Conservation (phyloP, 2,797 vertebrate species). For the Alauda arvensis region DNA sequence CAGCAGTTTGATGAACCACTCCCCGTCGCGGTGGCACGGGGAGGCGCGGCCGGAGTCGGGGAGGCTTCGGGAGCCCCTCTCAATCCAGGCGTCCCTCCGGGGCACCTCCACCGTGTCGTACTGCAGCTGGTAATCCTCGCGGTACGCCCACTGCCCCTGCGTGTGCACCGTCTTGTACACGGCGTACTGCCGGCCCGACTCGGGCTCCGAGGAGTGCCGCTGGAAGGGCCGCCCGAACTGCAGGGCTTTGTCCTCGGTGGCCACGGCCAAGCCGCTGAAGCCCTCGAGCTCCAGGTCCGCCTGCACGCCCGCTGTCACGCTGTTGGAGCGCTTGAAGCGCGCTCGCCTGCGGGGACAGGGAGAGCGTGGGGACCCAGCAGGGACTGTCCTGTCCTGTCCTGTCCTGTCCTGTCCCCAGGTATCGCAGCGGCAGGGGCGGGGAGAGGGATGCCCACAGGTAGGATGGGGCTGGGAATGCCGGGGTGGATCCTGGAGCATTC, state of each 20-base stretch:
- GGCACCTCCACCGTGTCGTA: conserved; percentile 79
- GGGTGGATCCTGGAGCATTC: not conserved
- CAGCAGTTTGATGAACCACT: conserved; percentile 95
- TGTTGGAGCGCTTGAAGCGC: conserved; percentile 97
- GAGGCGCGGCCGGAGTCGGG: conserved; percentile 93
- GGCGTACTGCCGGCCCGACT: conserved; percentile 87
- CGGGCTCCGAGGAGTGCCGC: conserved; percentile 93
- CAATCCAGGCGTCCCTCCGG: conserved; percentile 76
- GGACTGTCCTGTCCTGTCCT: not conserved
- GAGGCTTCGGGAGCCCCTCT: conserved; percentile 92
- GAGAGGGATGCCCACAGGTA: not conserved
- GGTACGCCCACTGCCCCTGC: conserved; percentile 96
- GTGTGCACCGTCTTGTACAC: conserved; percentile 98
- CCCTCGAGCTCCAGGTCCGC: conserved; percentile 95
- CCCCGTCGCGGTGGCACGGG: conserved; percentile 91
- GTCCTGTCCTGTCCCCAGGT: too few relatives aligned
- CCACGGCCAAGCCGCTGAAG: conserved; percentile 79
- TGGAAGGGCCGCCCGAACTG: conserved; percentile 97
- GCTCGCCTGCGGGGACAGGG: conserved; percentile 76
- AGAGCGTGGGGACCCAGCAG: not conserved
- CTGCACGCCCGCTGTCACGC: conserved; percentile 95
- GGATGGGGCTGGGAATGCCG: not conserved
- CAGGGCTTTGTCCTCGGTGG: conserved; percentile 93
- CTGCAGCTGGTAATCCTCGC: conserved; percentile 88
- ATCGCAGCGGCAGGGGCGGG: fast-evolving